These are phyloP conservation scores for Octodon degus DNA, from an alignment of 2,113 vertebrate genomes.

Conservation along the genomic window DNA sequence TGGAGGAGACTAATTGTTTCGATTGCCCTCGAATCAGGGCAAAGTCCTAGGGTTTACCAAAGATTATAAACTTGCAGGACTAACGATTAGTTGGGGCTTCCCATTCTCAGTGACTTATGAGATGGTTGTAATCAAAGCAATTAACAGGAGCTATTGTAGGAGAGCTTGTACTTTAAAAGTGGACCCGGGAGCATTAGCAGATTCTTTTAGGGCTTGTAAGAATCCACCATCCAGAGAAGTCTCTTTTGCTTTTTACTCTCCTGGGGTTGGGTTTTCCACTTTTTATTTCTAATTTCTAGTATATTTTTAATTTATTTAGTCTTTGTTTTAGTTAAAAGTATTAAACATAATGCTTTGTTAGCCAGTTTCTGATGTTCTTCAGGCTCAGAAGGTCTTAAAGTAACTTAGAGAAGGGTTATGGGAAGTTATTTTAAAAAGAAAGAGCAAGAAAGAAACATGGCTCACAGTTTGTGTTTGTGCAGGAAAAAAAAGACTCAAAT, in stretches of 20 bases:
- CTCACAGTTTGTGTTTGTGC: slow-evolving; percentile 21
- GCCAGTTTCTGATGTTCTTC: slow-evolving; percentile 25
- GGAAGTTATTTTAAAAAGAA: not conserved
- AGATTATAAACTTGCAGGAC: not conserved
- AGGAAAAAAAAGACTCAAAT: slow-evolving; percentile 37
- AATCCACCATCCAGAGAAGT: not conserved
- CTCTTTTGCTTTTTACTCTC: slow-evolving; percentile 39
- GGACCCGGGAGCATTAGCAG: not conserved
- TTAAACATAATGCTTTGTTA: not conserved
- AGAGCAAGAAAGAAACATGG: not conserved
- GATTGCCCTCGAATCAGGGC: slow-evolving; percentile 39
- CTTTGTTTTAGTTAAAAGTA: slow-evolving; percentile 24
- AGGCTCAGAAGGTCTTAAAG: slow-evolving; percentile 20
- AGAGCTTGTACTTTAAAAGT: slow-evolving; percentile 12
- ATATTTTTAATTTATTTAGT: slow-evolving; percentile 47
- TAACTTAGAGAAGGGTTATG: slow-evolving; percentile 26
- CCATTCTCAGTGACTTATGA: not conserved
- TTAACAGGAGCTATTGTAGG: not conserved
- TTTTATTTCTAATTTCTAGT: slow-evolving; percentile 28
- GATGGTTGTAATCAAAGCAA: slow-evolving; percentile 22
- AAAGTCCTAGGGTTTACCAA: slow-evolving; percentile 58
- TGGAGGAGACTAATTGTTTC: not conserved
- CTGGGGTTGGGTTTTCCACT: not conserved
- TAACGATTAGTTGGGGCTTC: slow-evolving; percentile 5
- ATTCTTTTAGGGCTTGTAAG: not conserved